Evolutionary conservation across 2,113 vertebrate genomes (phyloP), one percentile per base, ranked within the genome.

Genomic region (Xiphophorus maculatus): DNA sequence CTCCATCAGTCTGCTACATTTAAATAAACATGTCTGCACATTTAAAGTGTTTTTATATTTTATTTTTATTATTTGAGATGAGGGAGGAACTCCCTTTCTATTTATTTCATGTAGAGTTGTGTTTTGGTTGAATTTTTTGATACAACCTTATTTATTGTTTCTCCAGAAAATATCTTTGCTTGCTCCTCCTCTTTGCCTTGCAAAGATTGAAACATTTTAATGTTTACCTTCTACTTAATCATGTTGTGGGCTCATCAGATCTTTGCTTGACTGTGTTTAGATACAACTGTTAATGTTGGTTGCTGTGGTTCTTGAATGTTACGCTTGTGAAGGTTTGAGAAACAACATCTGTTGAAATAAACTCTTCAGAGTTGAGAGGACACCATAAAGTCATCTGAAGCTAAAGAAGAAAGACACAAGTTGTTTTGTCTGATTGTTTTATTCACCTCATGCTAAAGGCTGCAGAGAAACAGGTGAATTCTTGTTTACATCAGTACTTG

Each of bases 131-230:
- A 37, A 0, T 22, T 48, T 11, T 10, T 54, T 32, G 65, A 75
- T 27, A 58, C 13, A 29, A 2, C 22, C 72, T 74, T 73, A 80
- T 87, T 78, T 87, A 77, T 83, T 78, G 58, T 69, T 66, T 25
- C 51, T 58, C 25, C 35, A 40, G 8, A 2, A 27, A 65, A 25
- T 40, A 3, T 11, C 28, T 71, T 22, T 15, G 17, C 9, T 9
- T 32, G 9, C 8, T 27, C 35, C 19, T 19, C 62, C 22, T 62
- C 32, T 72, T 61, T 32, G 44, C 19, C 19, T 76, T 19, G n/a
- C 12, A 17, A 10, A 37, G 11, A 58, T 65, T 74, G 11, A 48
- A 78, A 37, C 22, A 14, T 35, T 64, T 71, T 58, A 69, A 63
- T 54, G 22, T 32, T 76, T 69, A 32, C 25, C 19, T 81, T n/a